These are phyloP conservation scores for Perizoma affinitatum DNA, from an alignment of 2,888 invertebrate genomes.

Conservation along the genomic window DNA sequence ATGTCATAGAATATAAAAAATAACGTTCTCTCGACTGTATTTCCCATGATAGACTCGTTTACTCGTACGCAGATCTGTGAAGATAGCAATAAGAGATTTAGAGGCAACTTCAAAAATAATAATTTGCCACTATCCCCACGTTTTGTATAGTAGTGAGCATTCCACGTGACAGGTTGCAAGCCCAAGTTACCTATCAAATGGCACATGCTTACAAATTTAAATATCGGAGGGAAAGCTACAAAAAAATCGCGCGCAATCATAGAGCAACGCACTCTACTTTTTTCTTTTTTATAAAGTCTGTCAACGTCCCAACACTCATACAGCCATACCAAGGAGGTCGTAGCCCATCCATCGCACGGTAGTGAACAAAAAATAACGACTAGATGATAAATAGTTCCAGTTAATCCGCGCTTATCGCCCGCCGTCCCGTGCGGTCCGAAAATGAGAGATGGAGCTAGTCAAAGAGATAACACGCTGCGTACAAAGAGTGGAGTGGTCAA, in stretches of 20 bases:
- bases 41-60: too few relatives aligned
- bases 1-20: too few relatives aligned
- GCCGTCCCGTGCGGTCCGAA: slow-evolving; percentile 80
- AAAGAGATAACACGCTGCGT: slow-evolving; percentile 74
- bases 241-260: slow-evolving; percentile 13
- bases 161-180: too few relatives aligned
- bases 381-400: slow-evolving; percentile 80
- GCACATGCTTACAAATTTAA: too few relatives aligned
- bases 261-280: slow-evolving; percentile 14
- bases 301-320: slow-evolving; percentile 42
- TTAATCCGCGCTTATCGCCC: slow-evolving; percentile 81
- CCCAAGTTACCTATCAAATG: too few relatives aligned
- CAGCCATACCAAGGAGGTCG: slow-evolving; percentile 60
- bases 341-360: slow-evolving; percentile 62
- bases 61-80: too few relatives aligned
- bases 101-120: too few relatives aligned
- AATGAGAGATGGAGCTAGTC: slow-evolving; percentile 77
- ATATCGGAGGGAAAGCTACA: too few relatives aligned
- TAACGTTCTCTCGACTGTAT: too few relatives aligned
- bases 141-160: too few relatives aligned
- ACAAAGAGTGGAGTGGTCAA: slow-evolving; percentile 57
- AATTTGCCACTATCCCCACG: too few relatives aligned
- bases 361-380: slow-evolving; percentile 73
- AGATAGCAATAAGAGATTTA: too few relatives aligned
- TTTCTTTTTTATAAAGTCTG: slow-evolving; percentile 34